A percentile compares a stretch with the other conserved stretches of the same genome.
These are phyloP conservation scores for Propithecus perrieri DNA, from an alignment of 2,797 vertebrate genomes.

Conservation along the genomic window DNA sequence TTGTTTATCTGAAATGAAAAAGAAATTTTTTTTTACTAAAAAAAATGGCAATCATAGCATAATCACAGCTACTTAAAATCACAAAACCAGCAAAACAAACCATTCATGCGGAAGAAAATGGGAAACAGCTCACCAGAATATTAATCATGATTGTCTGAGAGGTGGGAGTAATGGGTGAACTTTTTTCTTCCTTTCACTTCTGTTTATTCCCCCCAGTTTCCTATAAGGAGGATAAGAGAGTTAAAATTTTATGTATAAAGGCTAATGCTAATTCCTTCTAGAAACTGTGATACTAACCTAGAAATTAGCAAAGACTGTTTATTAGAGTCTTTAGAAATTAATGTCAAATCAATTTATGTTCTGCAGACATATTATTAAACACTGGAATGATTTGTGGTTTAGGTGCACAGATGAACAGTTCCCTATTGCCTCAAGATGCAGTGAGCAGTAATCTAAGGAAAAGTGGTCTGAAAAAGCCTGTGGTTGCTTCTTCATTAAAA, in stretches of 20 bases:
- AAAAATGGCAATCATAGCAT: neutral
- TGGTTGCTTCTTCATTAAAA: slow-evolving; percentile 80
- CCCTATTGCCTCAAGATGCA: slow-evolving; percentile 76
- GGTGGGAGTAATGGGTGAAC: neutral
- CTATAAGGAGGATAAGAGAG: neutral
- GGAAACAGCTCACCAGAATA: neutral
- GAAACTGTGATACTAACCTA: slow-evolving; percentile 12
- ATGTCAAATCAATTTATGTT: neutral
- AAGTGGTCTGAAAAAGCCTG: slow-evolving; percentile 81
- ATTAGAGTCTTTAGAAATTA: slow-evolving; percentile 52
- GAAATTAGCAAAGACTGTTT: slow-evolving; percentile 46
- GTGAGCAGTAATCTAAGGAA: slow-evolving; percentile 78
- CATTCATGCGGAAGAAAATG: neutral
- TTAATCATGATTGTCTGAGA: neutral
- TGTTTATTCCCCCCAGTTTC: neutral
- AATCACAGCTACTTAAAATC: slow-evolving; percentile 20
- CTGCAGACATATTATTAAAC: slow-evolving; percentile 2
- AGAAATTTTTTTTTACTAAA: neutral
- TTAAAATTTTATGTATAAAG: slow-evolving; percentile 32
- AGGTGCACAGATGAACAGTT: slow-evolving; percentile 73
- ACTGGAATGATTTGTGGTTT: slow-evolving; percentile 29
- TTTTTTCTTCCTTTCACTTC: slow-evolving; percentile 6
- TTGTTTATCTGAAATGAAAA: neutral
- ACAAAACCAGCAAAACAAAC: slow-evolving; percentile 5
- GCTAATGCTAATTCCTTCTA: slow-evolving; percentile 28